phyloP scores from a whole-genome alignment of 2,797 vertebrate genomes.

The Coranthus polyacanthus region DNA sequence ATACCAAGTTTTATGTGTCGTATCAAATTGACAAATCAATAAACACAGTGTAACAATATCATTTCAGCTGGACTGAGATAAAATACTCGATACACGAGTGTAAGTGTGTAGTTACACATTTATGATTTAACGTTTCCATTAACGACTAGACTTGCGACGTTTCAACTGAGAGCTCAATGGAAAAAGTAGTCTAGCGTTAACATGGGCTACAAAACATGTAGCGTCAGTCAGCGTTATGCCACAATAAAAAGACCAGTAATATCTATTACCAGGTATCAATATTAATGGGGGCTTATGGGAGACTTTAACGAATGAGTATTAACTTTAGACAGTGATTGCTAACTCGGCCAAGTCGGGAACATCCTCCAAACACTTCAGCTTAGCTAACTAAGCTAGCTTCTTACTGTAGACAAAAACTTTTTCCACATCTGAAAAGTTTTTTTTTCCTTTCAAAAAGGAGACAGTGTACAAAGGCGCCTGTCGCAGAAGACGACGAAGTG shows the following conservation, averaged over 20 bases:
- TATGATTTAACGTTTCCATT: conserved; percentile 65
- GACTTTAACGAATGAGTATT: background rate
- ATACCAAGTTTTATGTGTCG: background rate
- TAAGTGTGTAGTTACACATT: conserved; percentile 4
- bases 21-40: background rate
- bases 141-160: conserved; percentile 45
- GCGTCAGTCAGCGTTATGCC: conserved; percentile 22
- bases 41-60: too few species aligned
- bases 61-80: background rate
- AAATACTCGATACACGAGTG: background rate
- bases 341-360: conserved; percentile 23
- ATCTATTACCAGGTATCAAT: background rate
- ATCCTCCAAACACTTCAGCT: conserved; percentile 38
- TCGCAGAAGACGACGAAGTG: too few species aligned
- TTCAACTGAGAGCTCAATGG: conserved; percentile 68
- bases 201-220: conserved; percentile 64
- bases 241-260: conserved; percentile 5
- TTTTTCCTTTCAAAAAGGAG: conserved; percentile 34
- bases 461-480: background rate
- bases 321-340: background rate
- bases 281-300: background rate
- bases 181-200: conserved; percentile 67
- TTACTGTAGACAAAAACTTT: conserved; percentile 60
- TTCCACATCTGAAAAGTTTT: conserved; percentile 63
- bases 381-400: conserved; percentile 54